A percentile compares a stretch with the other conserved stretches of the same genome.
These are phyloP conservation scores for Martes martes DNA, from an alignment of 2,113 vertebrate genomes.

Conservation along the genomic window DNA sequence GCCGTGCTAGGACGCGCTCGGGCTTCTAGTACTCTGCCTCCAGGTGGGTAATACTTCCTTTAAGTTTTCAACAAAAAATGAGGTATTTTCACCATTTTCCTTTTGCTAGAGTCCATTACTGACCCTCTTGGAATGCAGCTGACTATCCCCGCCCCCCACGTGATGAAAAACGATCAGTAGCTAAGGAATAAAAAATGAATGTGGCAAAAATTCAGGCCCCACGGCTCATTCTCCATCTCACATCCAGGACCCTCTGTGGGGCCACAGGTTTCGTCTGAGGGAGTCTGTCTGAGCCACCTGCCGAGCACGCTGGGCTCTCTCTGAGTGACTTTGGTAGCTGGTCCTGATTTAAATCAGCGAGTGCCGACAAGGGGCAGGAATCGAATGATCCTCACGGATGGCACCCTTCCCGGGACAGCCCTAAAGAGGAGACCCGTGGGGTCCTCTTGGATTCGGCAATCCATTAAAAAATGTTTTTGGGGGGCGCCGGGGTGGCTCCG, in stretches of 20 bases:
- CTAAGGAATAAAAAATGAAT: neutral
- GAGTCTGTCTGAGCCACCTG: neutral
- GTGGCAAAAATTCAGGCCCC: neutral
- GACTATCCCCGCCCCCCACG: neutral
- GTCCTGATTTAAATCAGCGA: neutral
- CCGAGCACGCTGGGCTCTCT: neutral
- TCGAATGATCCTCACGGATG: neutral
- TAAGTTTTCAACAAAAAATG: neutral
- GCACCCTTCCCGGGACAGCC: neutral
- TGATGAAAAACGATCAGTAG: neutral
- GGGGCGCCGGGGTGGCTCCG: neutral
- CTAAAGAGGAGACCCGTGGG: neutral
- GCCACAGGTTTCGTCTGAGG: neutral
- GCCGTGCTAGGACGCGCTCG: slow-evolving; percentile 62
- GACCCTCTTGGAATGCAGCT: neutral
- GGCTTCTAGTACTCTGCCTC: slow-evolving; percentile 57
- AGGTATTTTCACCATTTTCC: neutral
- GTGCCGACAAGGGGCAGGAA: neutral
- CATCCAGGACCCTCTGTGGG: neutral
- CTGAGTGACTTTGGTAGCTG: neutral
- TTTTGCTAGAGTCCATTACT: neutral
- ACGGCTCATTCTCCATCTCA: neutral
- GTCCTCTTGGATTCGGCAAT: neutral
- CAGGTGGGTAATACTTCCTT: slow-evolving; percentile 43
- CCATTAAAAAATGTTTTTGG: neutral